These are phyloP conservation scores for Muntiacus reevesi DNA, from an alignment of 2,113 vertebrate species.

Conservation along the genomic window DNA sequence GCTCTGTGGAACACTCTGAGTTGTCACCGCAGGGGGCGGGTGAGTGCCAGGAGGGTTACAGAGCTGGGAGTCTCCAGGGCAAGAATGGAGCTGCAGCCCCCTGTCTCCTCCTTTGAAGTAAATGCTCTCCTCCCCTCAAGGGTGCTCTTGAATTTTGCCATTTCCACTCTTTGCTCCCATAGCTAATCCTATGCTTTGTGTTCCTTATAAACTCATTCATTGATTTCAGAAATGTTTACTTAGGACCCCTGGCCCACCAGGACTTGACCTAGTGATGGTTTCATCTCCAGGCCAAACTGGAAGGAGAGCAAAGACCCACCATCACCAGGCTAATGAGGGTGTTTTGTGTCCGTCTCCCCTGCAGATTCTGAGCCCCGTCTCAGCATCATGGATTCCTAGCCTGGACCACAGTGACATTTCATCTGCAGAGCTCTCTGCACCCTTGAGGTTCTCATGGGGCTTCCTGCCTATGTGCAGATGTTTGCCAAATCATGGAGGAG, in stretches of 20 bases:
- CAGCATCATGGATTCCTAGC: neutral
- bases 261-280: neutral
- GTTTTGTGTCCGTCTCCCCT: neutral
- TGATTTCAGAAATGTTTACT: too few relatives aligned
- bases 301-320: too few relatives aligned
- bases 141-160: neutral
- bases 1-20: neutral
- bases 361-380: neutral
- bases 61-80: neutral
- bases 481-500: neutral
- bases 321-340: neutral
- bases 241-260: accelerated
- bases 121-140: neutral
- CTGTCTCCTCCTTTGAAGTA: neutral
- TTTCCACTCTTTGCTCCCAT: neutral
- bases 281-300: neutral
- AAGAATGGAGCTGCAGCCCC: neutral
- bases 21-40: neutral
- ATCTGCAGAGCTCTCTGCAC: neutral
- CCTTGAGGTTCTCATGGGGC: neutral
- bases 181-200: neutral
- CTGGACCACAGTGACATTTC: neutral
- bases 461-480: too few relatives aligned
- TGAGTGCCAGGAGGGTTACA: neutral
- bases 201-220: neutral